Evolutionary conservation across 2,797 vertebrate genomes (phyloP).

Genomic region (Phylloscopus collybita): DNA sequence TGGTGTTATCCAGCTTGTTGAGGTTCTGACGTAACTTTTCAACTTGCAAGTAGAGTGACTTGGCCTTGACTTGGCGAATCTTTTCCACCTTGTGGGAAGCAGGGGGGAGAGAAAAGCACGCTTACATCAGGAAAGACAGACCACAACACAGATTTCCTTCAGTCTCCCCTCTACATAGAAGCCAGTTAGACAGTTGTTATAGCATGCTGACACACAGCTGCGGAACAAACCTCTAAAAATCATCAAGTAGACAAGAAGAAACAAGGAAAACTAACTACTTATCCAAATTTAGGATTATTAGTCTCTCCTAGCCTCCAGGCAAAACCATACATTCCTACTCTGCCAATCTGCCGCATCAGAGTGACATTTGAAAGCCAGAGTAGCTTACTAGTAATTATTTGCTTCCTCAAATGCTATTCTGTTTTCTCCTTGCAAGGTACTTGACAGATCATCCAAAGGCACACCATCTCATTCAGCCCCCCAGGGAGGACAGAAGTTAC

Average conservation of each 20-base stretch:
- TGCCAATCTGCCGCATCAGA: background rate
- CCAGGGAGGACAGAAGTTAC: background rate
- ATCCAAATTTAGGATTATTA: background rate
- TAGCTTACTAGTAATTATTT: background rate
- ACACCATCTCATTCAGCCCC: background rate
- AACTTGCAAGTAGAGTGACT: conserved; percentile 97
- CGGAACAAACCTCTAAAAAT: background rate
- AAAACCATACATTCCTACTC: background rate
- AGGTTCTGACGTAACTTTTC: conserved; percentile 97
- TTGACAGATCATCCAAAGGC: background rate
- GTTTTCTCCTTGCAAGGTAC: background rate
- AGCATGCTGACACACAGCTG: background rate
- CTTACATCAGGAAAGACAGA: background rate
- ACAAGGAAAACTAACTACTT: background rate
- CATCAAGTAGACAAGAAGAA: background rate
- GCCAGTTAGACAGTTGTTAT: fast-evolving
- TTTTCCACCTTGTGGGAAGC: conserved; percentile 88
- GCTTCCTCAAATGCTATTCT: background rate
- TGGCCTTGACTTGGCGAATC: conserved; percentile 98
- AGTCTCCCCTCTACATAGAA: background rate
- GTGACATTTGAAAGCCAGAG: background rate
- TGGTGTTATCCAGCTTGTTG: conserved; percentile 94
- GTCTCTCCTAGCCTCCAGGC: background rate
- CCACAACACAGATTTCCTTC: background rate
- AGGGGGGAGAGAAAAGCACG: background rate